Conservation (phyloP, 2,113 vertebrate genomes). For the Barnardius zonarius region DNA sequence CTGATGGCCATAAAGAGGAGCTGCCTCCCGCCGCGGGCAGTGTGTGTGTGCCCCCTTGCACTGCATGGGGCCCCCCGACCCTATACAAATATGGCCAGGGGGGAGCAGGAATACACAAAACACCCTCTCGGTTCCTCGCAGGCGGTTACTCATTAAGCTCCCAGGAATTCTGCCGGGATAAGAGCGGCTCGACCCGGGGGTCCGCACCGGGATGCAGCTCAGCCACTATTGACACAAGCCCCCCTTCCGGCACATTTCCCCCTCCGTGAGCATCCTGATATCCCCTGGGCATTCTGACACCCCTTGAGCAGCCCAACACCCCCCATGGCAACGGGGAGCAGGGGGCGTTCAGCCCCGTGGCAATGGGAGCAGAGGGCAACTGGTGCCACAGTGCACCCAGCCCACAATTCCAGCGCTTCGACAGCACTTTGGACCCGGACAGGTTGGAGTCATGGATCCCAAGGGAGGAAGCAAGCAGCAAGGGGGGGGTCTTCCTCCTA, state of each 20-base stretch:
- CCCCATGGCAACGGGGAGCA: background rate
- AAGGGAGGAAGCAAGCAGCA: background rate
- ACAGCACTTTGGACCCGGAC: background rate
- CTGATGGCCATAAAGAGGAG: background rate
- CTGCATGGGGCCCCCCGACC: background rate
- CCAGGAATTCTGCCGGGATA: background rate
- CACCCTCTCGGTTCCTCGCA: background rate
- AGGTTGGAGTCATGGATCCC: rapidly evolving
- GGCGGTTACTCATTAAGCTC: conserved; percentile 40
- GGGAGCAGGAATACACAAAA: background rate
- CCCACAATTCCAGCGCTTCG: background rate
- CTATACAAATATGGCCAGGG: background rate
- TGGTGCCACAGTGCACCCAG: background rate
- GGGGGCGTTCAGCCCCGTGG: background rate
- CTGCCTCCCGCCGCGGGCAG: background rate
- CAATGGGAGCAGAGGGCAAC: background rate
- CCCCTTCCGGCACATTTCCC: background rate
- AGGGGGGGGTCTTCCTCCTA: background rate
- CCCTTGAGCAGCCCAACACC: background rate
- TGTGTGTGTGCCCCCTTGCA: background rate
- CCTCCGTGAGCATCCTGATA: rapidly evolving
- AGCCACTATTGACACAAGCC: rapidly evolving
- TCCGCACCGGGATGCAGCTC: rapidly evolving
- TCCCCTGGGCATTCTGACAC: background rate
- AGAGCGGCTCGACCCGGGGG: rapidly evolving